Conservation (phyloP, 2,888 invertebrate genomes). For the Rapana venosa region DNA sequence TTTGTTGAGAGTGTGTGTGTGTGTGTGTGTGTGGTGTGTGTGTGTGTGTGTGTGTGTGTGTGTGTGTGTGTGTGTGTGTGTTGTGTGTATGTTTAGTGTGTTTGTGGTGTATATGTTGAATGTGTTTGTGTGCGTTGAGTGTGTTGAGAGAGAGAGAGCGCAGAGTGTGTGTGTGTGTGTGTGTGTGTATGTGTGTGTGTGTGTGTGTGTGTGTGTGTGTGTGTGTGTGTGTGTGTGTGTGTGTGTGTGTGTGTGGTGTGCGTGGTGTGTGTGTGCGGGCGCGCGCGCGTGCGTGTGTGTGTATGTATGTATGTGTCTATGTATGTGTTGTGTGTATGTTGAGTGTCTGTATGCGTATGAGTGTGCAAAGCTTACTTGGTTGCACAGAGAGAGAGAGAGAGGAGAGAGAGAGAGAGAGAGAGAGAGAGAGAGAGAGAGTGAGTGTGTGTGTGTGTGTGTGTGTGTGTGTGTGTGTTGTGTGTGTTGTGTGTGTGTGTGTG, state of each 20-base stretch:
- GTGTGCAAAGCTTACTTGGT: background rate
- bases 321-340: background rate
- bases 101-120: background rate
- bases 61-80: conserved; percentile 10
- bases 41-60: conserved; percentile 2
- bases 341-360: background rate
- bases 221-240: conserved; percentile 8
- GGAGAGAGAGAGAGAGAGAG: no score
- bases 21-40: background rate
- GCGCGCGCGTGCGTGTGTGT: conserved; percentile 2
- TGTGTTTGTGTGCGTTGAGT: no score
- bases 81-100: background rate
- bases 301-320: background rate
- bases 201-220: background rate
- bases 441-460: no score
- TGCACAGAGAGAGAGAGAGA: no score
- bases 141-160: background rate
- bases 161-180: background rate
- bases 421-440: no score
- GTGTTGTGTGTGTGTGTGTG: no score
- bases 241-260: background rate
- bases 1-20: no score
- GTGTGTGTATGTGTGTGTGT: conserved; percentile 14
- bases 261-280: no score
- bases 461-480: no score